Percentiles rank a stretch among this genome's conserved stretches.
These are phyloP conservation scores for Hemiscyllium ocellatum DNA, from an alignment of 2,113 vertebrate species.

Conservation along the genomic window DNA sequence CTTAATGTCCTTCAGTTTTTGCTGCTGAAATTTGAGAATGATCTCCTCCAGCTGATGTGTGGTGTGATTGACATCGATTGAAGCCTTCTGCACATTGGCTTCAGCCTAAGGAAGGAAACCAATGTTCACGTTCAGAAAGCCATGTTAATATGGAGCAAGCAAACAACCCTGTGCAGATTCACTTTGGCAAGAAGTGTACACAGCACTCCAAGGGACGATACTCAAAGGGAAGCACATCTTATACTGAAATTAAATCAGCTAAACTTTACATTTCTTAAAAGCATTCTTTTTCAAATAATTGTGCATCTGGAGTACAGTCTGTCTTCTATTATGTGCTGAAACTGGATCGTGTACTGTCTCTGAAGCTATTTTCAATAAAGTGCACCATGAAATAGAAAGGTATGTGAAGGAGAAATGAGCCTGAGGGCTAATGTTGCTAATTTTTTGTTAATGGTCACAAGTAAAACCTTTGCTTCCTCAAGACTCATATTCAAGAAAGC, in stretches of 20 bases:
- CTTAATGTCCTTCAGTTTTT: constrained; percentile 69
- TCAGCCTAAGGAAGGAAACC: constrained; percentile 57
- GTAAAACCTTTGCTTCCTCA: neutral
- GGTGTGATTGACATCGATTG: constrained; percentile 55
- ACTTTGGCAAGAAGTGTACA: neutral
- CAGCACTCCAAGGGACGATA: neutral
- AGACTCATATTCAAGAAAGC: neutral
- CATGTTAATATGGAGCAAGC: neutral
- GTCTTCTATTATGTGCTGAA: neutral
- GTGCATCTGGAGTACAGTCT: neutral
- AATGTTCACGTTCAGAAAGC: neutral
- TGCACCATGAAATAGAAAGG: neutral
- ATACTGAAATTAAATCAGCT: neutral
- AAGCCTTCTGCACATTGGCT: constrained; percentile 61
- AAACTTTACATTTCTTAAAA: neutral
- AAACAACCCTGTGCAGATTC: neutral
- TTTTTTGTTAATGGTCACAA: neutral
- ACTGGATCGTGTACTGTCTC: neutral
- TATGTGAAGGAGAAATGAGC: neutral
- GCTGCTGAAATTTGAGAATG: constrained; percentile 61
- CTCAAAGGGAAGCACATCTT: neutral
- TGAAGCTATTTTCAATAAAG: neutral
- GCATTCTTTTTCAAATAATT: neutral
- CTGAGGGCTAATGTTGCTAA: neutral
- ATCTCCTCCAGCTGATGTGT: constrained; percentile 61